Percentiles rank a stretch among this genome's conserved stretches.
phyloP scores from a whole-genome alignment of 2,888 invertebrate genomes.

The Dermolepida albohirtum region DNA sequence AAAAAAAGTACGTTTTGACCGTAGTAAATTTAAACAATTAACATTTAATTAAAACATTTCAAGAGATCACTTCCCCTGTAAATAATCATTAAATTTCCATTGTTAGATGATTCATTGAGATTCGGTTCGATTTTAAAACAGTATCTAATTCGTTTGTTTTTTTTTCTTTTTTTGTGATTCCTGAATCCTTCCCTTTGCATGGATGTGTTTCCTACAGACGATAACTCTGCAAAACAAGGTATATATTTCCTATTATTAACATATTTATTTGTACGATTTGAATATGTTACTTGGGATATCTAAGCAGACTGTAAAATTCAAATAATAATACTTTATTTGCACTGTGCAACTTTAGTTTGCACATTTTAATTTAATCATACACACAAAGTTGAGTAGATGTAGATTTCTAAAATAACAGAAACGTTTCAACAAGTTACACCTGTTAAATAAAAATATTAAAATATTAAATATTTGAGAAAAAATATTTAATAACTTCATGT shows the following conservation, averaged over 20 bases:
- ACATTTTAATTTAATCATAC: no score
- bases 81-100: constrained; percentile 25
- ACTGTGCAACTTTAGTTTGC: background rate
- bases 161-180: constrained; percentile 40
- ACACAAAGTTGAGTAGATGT: no score
- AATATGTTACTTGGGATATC: constrained; percentile 22
- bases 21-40: constrained; percentile 16
- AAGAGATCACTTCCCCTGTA: constrained; percentile 17
- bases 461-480: no score
- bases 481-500: no score
- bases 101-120: constrained; percentile 7
- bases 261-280: constrained; percentile 36
- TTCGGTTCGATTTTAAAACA: constrained; percentile 8
- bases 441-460: no score
- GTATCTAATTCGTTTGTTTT: constrained; percentile 38
- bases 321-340: background rate
- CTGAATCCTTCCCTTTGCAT: constrained; percentile 52
- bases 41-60: constrained; percentile 20
- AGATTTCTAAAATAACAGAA: no score
- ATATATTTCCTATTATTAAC: constrained; percentile 51
- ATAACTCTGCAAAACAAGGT: constrained; percentile 58
- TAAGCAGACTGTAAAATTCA: constrained; percentile 8
- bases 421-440: no score
- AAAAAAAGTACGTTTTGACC: background rate
- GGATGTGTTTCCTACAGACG: constrained; percentile 57